Conservation (phyloP, 1,140 invertebrate species). For the Meteorus sp. region DNA sequence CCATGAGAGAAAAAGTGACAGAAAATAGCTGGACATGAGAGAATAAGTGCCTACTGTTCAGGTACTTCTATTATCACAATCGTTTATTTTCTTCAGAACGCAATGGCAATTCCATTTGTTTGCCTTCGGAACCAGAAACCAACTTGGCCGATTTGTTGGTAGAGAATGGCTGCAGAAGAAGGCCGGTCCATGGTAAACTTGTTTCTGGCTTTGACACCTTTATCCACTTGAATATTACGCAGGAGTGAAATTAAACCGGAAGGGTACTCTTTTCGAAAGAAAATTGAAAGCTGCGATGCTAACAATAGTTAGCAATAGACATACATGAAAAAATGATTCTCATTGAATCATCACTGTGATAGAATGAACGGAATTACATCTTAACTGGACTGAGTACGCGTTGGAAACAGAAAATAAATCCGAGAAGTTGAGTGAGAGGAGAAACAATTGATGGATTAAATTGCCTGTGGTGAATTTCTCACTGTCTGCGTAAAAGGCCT, state of each 20-base stretch:
- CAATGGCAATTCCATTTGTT: constrained; percentile 18
- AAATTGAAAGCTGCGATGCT: too few species aligned
- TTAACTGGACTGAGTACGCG: too few species aligned
- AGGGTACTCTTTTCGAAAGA: background rate
- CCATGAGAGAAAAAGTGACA: too few species aligned
- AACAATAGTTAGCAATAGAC: too few species aligned
- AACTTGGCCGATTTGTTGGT: constrained; percentile 11
- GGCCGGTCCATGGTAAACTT: constrained; percentile 2
- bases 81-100: constrained; percentile 10
- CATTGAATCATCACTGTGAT: too few species aligned
- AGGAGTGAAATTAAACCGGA: background rate
- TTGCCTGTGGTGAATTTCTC: constrained; percentile 8
- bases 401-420: constrained; percentile 8
- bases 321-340: too few species aligned
- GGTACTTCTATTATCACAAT: background rate
- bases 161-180: constrained; percentile 8
- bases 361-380: too few species aligned
- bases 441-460: constrained; percentile 6
- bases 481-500: constrained; percentile 1
- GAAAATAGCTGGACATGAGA: background rate
- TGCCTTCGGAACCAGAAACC: constrained; percentile 12
- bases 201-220: constrained; percentile 22
- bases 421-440: constrained; percentile 1
- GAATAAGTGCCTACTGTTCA: background rate
- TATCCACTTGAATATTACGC: constrained; percentile 1